These are phyloP conservation scores for Tor tambroides DNA, from an alignment of 2,113 vertebrate species.

Conservation along the genomic window DNA sequence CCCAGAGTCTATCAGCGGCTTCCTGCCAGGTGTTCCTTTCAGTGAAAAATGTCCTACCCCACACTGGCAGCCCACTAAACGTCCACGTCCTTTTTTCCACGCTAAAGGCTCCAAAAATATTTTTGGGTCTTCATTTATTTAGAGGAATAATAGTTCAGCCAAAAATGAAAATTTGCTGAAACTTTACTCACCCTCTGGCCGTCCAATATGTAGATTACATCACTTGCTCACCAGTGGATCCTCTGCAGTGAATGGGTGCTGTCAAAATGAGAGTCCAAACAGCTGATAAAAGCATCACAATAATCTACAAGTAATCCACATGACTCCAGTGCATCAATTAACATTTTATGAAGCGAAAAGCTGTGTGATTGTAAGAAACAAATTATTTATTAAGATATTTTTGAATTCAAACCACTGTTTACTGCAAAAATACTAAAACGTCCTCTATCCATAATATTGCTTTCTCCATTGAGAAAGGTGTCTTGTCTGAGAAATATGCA, in stretches of 20 bases:
- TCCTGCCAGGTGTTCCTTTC: slow-evolving; percentile 21
- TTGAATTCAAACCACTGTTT: background rate
- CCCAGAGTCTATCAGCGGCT: slow-evolving; percentile 12
- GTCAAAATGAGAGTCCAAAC: too few relatives aligned
- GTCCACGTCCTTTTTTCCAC: background rate
- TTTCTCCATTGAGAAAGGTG: too few relatives aligned
- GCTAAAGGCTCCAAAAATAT: slow-evolving; percentile 7
- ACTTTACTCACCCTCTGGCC: background rate
- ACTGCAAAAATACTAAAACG: background rate
- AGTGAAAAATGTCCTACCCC: background rate
- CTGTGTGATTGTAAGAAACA: too few relatives aligned
- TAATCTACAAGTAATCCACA: too few relatives aligned
- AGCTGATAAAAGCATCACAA: too few relatives aligned
- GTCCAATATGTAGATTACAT: background rate
- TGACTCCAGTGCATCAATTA: too few relatives aligned
- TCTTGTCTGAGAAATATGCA: too few relatives aligned
- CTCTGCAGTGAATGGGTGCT: background rate
- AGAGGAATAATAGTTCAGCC: background rate
- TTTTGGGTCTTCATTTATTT: background rate
- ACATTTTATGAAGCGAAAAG: background rate
- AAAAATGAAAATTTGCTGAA: background rate
- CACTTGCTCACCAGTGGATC: background rate
- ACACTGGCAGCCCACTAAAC: background rate
- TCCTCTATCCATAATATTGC: too few relatives aligned
- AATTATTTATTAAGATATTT: too few relatives aligned